Percentiles rank a stretch among this genome's conserved stretches.
Conservation (phyloP, 2,113 vertebrate species). For the Xiphias gladius region DNA sequence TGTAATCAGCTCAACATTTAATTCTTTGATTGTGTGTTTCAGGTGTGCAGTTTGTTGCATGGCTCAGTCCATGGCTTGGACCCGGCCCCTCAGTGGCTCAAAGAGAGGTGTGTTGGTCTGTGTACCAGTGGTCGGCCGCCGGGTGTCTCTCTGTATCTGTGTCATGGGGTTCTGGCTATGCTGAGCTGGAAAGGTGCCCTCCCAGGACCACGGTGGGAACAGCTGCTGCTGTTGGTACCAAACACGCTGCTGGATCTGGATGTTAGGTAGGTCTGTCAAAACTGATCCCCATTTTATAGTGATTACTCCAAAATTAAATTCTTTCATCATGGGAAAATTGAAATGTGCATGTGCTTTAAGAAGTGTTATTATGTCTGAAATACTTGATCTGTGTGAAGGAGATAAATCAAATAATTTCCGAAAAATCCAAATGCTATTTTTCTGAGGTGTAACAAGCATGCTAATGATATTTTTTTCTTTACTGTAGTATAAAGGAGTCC, state of each 20-base stretch:
- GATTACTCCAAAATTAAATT: background rate
- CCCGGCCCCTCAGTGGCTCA: slow-evolving; percentile 85
- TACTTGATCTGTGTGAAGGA: too few species aligned
- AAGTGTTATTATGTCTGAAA: too few species aligned
- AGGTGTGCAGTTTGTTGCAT: slow-evolving; percentile 89
- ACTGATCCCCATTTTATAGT: background rate
- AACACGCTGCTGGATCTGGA: slow-evolving; percentile 88
- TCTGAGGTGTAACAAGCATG: background rate
- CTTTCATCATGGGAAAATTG: background rate
- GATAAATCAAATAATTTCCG: too few species aligned
- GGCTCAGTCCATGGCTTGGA: slow-evolving; percentile 52
- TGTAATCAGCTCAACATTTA: background rate
- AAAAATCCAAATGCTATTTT: too few species aligned
- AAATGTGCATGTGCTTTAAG: background rate
- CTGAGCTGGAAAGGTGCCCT: slow-evolving; percentile 88
- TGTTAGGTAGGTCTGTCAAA: slow-evolving; percentile 83
- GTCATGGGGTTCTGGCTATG: slow-evolving; percentile 95
- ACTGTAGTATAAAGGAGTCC: slow-evolving; percentile 90
- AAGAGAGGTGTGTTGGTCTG: slow-evolving; percentile 81
- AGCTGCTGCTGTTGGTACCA: slow-evolving; percentile 87
- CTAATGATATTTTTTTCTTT: background rate
- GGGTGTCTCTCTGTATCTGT: slow-evolving; percentile 87
- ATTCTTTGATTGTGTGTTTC: slow-evolving; percentile 35
- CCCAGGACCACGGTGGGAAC: slow-evolving; percentile 84
- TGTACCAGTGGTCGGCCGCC: slow-evolving; percentile 72